phyloP scores from a whole-genome alignment of 2,113 vertebrate species.

The Brachypodius melanocephalos region DNA sequence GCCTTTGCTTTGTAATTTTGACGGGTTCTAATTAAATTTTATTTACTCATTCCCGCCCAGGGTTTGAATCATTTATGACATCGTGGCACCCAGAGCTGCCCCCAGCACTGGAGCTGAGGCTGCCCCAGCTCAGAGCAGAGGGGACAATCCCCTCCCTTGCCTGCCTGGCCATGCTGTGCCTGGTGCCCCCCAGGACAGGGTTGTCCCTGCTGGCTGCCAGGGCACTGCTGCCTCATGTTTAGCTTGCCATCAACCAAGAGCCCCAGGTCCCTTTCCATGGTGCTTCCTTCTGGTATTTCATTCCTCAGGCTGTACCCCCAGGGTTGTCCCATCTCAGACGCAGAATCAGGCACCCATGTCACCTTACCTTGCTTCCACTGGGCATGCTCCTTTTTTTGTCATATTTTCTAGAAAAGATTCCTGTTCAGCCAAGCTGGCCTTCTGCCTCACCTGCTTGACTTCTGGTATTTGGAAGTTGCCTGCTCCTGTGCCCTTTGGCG shows the following conservation, averaged over 20 bases:
- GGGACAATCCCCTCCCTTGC: neutral
- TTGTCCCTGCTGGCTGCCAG: neutral
- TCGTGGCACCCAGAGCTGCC: fast-evolving
- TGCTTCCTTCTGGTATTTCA: neutral
- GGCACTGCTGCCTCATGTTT: neutral
- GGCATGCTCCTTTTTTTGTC: neutral
- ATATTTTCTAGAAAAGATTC: neutral
- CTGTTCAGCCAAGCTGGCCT: neutral
- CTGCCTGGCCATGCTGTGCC: fast-evolving
- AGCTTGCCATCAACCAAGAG: fast-evolving
- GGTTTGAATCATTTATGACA: neutral
- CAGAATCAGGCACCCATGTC: neutral
- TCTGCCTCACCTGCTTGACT: neutral
- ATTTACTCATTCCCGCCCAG: neutral
- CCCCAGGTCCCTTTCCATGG: neutral
- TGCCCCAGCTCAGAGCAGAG: fast-evolving
- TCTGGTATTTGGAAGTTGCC: fast-evolving
- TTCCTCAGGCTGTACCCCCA: neutral
- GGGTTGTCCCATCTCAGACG: neutral
- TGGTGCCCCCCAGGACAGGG: neutral
- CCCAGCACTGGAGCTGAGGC: neutral
- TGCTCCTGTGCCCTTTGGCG: neutral
- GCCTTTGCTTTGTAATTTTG: neutral
- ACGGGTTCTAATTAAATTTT: neutral
- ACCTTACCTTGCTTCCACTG: neutral